phyloP scores from a whole-genome alignment of 2,113 vertebrate genomes.

The Campylomormyrus numenius region DNA sequence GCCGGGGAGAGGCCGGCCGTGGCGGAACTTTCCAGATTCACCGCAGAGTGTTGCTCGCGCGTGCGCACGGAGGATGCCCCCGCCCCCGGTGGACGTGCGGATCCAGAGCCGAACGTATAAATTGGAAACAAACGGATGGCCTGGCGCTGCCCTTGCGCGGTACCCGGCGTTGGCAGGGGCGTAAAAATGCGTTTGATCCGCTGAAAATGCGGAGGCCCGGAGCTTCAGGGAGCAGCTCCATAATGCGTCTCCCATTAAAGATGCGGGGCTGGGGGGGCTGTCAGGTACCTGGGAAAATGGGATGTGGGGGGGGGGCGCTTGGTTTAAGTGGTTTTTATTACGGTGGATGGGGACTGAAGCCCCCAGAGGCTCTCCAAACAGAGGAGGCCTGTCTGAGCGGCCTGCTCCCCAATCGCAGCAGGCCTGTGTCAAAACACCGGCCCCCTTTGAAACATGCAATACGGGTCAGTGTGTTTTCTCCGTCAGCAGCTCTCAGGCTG shows the following conservation, averaged over 20 bases:
- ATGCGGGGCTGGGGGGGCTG: conserved; percentile 21
- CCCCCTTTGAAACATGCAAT: conserved; percentile 23
- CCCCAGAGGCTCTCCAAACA: conserved; percentile 19
- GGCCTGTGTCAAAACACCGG: conserved; percentile 27
- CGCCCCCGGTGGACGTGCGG: not conserved
- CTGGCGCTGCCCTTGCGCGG: not conserved
- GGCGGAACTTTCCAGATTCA: not conserved
- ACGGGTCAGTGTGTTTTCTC: conserved; percentile 11
- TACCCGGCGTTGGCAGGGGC: not conserved
- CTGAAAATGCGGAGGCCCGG: not conserved
- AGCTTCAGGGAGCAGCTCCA: conserved; percentile 17
- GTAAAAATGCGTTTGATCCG: not conserved
- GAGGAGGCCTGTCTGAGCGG: conserved; percentile 19
- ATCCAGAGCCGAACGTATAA: not conserved
- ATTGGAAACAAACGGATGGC: conserved; percentile 7
- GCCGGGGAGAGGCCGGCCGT: not conserved
- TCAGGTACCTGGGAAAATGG: conserved; percentile 18
- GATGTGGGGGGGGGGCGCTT: conserved; percentile 26
- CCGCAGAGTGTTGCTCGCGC: not conserved
- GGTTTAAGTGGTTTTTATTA: conserved; percentile 31
- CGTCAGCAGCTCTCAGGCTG: conserved; percentile 16
- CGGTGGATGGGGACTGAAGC: conserved; percentile 21
- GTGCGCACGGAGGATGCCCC: not conserved
- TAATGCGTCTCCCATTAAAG: conserved; percentile 33
- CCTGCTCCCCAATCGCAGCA: conserved; percentile 13